A percentile compares a stretch with the other conserved stretches of the same genome.
phyloP scores from a whole-genome alignment of 2,888 invertebrate species.

The Muschampia staudingeri region DNA sequence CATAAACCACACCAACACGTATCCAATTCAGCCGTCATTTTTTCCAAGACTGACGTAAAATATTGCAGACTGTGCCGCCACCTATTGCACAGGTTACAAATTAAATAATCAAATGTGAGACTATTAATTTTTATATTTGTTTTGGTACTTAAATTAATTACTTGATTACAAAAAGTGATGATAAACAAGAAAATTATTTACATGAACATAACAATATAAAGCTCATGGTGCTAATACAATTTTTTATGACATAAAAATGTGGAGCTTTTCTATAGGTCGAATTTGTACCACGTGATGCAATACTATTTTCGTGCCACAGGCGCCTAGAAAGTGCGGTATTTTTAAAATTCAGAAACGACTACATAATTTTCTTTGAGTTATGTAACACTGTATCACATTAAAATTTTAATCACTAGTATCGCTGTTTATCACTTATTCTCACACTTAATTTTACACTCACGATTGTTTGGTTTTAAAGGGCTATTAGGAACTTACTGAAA shows the following conservation, averaged over 20 bases:
- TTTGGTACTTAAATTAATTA: slow-evolving; percentile 21
- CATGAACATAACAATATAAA: background rate
- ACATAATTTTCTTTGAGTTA: slow-evolving; percentile 81
- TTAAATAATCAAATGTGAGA: slow-evolving; percentile 70
- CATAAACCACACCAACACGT: slow-evolving; percentile 91
- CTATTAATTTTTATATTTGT: slow-evolving; percentile 63
- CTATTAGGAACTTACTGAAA: slow-evolving; percentile 86
- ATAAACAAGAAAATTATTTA: background rate
- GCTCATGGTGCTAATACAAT: slow-evolving; percentile 67
- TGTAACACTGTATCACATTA: slow-evolving; percentile 90
- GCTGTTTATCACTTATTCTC: slow-evolving; percentile 79
- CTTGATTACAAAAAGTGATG: background rate
- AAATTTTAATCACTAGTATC: slow-evolving; percentile 79
- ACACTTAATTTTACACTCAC: slow-evolving; percentile 84
- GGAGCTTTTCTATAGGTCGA: slow-evolving; percentile 89
- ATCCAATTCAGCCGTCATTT: slow-evolving; percentile 91
- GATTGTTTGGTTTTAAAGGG: slow-evolving; percentile 77
- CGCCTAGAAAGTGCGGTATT: slow-evolving; percentile 91
- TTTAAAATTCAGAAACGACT: slow-evolving; percentile 88
- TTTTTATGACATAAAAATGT: slow-evolving; percentile 85
- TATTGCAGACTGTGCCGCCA: slow-evolving; percentile 80
- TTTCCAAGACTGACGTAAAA: slow-evolving; percentile 89
- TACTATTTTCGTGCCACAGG: slow-evolving; percentile 89
- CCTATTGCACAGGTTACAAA: slow-evolving; percentile 72
- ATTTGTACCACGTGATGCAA: slow-evolving; percentile 87